A percentile compares a stretch with the other conserved stretches of the same genome.
Conservation (phyloP, 2,888 invertebrate genomes). For the Agrilus cyanescens region DNA sequence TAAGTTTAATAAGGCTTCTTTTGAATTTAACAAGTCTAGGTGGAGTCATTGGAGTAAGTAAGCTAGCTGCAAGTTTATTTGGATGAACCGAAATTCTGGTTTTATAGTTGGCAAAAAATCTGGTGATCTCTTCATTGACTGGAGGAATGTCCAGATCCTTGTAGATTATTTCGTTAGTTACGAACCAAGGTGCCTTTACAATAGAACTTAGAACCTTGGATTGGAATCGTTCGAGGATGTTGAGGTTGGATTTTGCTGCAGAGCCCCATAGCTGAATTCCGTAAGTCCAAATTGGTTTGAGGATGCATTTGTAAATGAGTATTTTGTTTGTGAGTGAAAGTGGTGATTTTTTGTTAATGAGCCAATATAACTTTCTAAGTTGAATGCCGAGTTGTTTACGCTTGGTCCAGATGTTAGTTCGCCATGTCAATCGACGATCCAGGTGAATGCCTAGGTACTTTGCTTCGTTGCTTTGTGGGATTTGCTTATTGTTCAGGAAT, state of each 20-base stretch:
- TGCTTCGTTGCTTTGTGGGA: no score
- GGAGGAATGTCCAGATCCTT: conserved; percentile 1
- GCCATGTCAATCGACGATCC: no score
- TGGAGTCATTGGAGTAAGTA: no score
- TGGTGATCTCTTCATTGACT: conserved; percentile 2
- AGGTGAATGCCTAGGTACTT: no score
- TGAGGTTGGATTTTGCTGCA: conserved; percentile 6
- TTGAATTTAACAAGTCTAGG: no score
- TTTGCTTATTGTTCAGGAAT: no score
- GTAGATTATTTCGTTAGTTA: conserved; percentile 2
- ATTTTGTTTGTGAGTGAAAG: conserved; percentile 2
- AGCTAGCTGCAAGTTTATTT: conserved; percentile 2
- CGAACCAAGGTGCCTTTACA: conserved; percentile 8
- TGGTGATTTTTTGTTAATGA: no score
- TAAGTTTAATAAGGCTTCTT: no score
- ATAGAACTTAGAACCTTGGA: conserved; percentile 4
- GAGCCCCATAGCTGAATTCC: conserved; percentile 5
- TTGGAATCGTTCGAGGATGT: conserved; percentile 8
- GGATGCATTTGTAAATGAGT: conserved; percentile 4
- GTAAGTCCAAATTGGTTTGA: conserved; percentile 6
- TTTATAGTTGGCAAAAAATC: neutral
- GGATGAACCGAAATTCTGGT: neutral
- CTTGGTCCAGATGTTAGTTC: no score
- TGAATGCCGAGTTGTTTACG: no score
- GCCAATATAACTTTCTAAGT: no score